Percentiles rank a stretch among this genome's conserved stretches.
These are phyloP conservation scores for Helarctos malayanus DNA, from an alignment of 2,797 vertebrate species.

Conservation along the genomic window DNA sequence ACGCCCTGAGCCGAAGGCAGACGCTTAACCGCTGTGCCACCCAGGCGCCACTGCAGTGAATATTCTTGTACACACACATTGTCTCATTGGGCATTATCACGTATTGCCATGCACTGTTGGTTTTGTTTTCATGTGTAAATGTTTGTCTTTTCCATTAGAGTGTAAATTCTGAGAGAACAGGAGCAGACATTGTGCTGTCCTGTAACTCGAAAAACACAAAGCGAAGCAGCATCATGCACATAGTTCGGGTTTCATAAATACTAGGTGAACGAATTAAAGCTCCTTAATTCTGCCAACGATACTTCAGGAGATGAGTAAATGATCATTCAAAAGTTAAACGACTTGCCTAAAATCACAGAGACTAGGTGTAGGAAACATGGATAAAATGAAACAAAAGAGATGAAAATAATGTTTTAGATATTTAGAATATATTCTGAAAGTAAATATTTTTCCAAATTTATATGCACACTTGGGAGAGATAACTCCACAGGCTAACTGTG, in stretches of 20 bases:
- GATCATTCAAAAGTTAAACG: neutral
- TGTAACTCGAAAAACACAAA: neutral
- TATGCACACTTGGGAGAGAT: neutral
- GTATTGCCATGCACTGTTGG: neutral
- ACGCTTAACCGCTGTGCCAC: no score
- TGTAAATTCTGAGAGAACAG: neutral
- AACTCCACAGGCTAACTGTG: neutral
- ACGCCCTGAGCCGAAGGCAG: no score
- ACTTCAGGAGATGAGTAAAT: slow-evolving; percentile 15
- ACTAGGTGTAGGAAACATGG: neutral
- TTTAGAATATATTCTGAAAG: slow-evolving; percentile 37
- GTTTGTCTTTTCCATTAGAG: neutral
- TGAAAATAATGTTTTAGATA: slow-evolving; percentile 22
- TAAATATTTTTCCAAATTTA: neutral
- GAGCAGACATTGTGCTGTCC: neutral
- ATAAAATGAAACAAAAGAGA: neutral
- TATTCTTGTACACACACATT: neutral
- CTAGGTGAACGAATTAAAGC: neutral
- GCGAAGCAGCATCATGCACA: neutral
- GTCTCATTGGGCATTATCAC: neutral
- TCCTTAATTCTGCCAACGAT: neutral
- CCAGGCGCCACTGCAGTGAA: neutral
- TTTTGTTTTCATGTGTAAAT: neutral
- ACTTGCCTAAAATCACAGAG: slow-evolving; percentile 35
- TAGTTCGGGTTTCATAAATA: neutral